Evolutionary conservation across 2,888 invertebrate genomes (phyloP).

Genomic region (Pantelozetes paolii): DNA sequence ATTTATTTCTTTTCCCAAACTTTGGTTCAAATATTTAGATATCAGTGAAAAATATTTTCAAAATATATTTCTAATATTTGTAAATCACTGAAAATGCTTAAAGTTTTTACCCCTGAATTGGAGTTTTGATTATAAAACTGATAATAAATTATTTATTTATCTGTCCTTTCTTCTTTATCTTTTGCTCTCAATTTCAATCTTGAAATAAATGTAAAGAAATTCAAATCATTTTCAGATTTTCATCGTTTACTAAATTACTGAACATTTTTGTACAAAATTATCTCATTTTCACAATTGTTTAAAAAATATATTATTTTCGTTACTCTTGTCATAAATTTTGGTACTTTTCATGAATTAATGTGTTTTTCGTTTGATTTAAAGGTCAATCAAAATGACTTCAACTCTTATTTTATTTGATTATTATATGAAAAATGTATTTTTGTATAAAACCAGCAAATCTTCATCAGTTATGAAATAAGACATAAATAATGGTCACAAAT

Average conservation of each 20-base stretch:
- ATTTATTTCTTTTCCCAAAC: not conserved
- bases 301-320: too few species aligned
- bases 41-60: not conserved
- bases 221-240: not conserved
- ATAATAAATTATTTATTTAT: not conserved
- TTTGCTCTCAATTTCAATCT: slow-evolving; percentile 1
- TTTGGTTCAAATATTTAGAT: not conserved
- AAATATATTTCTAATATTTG: too few species aligned
- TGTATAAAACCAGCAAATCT: not conserved
- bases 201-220: not conserved
- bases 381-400: too few species aligned
- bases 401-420: too few species aligned
- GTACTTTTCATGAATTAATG: too few species aligned
- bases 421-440: not conserved
- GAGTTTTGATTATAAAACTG: not conserved
- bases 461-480: slow-evolving; percentile 6
- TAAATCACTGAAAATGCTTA: not conserved
- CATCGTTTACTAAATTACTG: not conserved
- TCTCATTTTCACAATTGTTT: too few species aligned
- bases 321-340: too few species aligned
- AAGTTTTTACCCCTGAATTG: not conserved
- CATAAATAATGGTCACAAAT: slow-evolving; percentile 22
- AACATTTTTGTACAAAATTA: too few species aligned
- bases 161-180: not conserved
- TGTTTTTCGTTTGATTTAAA: too few species aligned